Base-by-base conservation (phyloP, 2,888 invertebrate genomes). In the Resseliella maxima region DNA sequence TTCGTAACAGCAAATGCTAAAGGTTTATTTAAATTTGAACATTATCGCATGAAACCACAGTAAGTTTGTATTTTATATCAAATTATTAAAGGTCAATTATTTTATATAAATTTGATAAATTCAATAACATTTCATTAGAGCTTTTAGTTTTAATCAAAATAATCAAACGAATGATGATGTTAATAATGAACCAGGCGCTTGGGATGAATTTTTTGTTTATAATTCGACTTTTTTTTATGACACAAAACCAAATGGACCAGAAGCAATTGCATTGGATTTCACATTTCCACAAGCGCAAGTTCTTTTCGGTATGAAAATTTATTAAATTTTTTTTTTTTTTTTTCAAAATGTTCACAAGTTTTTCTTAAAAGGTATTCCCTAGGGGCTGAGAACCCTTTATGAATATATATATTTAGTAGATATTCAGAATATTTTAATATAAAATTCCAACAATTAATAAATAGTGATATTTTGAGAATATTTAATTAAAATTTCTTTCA, bases 171-270 rank as follows among this genome's bases (percentile, higher is more conserved):
- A 46, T 24, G 83, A 83, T 83, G 83, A 83, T 38, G 24, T 38
- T 38, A 90, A 93, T 81, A 93, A 92, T 88, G 95, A 95, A 90
- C 94, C 97, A 18, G 96, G 97, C 0, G 93, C 95, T 27, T 98
- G 98, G 97, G 96, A 98, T 89, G 99, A 99, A 91, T 96, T 96
- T 89, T 99, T 97, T 92, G n/a, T n/a, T n/a, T n/a, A n/a, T n/a
- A n/a, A n/a, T n/a, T n/a, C n/a, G 96, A 98, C 98, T 90, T 94
- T 95, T 0, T 98, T 98, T 90, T 96, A 96, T 88, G 99, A 99
- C 91, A 94, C 95, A 87, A 99, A 99, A 90, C 98, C 98, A 0
- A 92, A 95, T 88, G 99, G 99, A 1, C 99, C 99, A 0, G 96
- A 97, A 89, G 98, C 98, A 0, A 93, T 99, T 85, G 98, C 98